These are phyloP conservation scores for Myripristis murdjan DNA, from an alignment of 2,797 vertebrate genomes.

Conservation along the genomic window DNA sequence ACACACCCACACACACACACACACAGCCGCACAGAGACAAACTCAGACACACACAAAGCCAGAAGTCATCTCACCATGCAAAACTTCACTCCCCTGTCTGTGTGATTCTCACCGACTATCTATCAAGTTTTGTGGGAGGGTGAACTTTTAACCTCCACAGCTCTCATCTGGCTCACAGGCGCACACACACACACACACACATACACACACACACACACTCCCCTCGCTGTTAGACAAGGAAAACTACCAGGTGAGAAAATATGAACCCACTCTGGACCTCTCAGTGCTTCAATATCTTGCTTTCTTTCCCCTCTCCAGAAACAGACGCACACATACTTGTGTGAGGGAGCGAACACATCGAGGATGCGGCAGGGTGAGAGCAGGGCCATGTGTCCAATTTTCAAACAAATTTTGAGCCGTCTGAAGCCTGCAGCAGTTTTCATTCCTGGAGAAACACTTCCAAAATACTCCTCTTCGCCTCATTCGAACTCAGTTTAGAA, in stretches of 20 bases:
- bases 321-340: background rate
- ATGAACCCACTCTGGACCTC: background rate
- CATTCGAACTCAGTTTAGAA: background rate
- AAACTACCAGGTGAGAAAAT: slow-evolving; percentile 1
- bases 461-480: background rate
- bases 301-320: too few relatives aligned
- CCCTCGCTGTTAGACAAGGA: background rate
- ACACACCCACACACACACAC: slow-evolving; percentile 31
- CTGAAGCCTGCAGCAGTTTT: background rate
- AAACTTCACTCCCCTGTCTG: background rate
- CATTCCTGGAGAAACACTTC: background rate
- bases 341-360: background rate
- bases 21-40: background rate
- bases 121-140: background rate
- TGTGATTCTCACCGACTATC: background rate
- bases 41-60: background rate
- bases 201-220: background rate
- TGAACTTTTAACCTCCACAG: slow-evolving; percentile 12
- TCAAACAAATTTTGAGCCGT: background rate
- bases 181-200: background rate
- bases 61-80: background rate
- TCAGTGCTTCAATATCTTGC: background rate
- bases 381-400: background rate
- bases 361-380: background rate
- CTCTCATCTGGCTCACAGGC: background rate